Evolutionary conservation across 37 sponge, comb jelly and placozoan species (phyloP).

Genomic region (Axinella damicornis): DNA sequence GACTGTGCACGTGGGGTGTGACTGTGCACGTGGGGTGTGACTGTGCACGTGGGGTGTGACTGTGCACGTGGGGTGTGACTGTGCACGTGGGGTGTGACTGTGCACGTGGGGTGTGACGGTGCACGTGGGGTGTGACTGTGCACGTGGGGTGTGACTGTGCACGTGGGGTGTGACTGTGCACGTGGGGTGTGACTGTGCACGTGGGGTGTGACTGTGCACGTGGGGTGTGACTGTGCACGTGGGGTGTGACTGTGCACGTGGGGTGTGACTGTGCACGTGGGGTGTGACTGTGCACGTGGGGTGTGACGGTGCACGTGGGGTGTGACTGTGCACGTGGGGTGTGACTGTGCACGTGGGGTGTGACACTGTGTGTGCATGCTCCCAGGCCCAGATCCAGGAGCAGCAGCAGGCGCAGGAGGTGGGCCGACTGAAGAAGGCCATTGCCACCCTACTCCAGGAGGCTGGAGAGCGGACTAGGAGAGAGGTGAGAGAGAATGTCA

Average conservation of each 20-base stretch:
- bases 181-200: no score
- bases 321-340: not conserved
- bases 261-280: not conserved
- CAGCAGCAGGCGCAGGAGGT: constrained; percentile 76
- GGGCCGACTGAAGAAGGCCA: constrained; percentile 55
- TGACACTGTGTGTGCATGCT: no score
- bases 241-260: no score
- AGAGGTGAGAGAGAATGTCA: constrained; percentile 64
- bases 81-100: no score
- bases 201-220: not conserved
- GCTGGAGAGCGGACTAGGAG: constrained; percentile 80
- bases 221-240: not conserved
- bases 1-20: no score
- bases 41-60: not conserved
- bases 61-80: no score
- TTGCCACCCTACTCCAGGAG: constrained; percentile 73
- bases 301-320: not conserved
- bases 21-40: not conserved
- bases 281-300: not conserved
- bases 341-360: no score
- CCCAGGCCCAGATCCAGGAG: constrained; percentile 65
- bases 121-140: not conserved
- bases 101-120: not conserved
- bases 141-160: no score
- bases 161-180: no score